These are phyloP conservation scores for Hyla sarda DNA, from an alignment of 2,113 vertebrate species.

Conservation along the genomic window DNA sequence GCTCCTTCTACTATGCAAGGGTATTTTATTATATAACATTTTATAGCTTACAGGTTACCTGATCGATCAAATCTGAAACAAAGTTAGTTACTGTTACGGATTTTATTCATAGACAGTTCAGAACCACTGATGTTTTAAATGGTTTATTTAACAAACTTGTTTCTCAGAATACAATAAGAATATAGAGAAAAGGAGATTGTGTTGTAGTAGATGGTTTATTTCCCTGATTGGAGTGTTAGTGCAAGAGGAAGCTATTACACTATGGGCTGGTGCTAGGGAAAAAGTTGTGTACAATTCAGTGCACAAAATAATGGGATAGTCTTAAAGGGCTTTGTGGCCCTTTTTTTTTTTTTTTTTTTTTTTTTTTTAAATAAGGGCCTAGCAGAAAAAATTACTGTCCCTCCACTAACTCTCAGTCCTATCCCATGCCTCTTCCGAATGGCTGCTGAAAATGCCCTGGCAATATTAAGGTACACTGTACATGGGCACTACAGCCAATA, in stretches of 20 bases:
- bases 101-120: constrained; percentile 13
- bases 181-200: background rate
- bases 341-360: too few relatives aligned
- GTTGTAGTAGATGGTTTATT: background rate
- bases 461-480: too few relatives aligned
- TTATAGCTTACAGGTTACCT: constrained; percentile 6
- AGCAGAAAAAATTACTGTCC: too few relatives aligned
- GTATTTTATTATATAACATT: background rate
- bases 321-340: too few relatives aligned
- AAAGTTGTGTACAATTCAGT: too few relatives aligned
- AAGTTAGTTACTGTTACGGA: background rate
- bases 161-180: constrained; percentile 6
- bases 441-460: too few relatives aligned
- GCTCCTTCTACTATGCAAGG: background rate
- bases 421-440: too few relatives aligned
- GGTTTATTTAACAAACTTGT: constrained; percentile 4
- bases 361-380: too few relatives aligned
- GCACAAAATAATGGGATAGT: too few relatives aligned
- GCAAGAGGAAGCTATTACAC: background rate
- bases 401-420: too few relatives aligned
- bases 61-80: constrained; percentile 1
- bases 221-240: background rate
- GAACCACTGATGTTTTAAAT: constrained; percentile 31
- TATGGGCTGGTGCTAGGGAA: background rate
- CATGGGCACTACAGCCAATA: too few relatives aligned